phyloP scores from a whole-genome alignment of 2,113 vertebrate genomes.

The Hypocryptadius cinnamomeus region DNA sequence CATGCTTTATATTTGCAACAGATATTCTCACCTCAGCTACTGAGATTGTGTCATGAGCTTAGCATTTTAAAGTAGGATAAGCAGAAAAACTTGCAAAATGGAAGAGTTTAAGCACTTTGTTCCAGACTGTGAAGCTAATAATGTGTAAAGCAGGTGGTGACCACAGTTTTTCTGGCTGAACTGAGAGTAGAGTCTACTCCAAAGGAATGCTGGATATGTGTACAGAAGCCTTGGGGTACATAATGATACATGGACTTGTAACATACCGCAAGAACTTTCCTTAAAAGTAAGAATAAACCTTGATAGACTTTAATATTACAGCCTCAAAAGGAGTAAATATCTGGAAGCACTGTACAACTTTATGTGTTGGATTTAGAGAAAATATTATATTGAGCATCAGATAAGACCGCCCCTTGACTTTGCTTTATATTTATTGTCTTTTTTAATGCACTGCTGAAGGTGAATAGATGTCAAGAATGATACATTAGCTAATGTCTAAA shows the following conservation, averaged over 20 bases:
- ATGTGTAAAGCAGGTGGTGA: not conserved
- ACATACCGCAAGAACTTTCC: not conserved
- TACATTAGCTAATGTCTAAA: constrained; percentile 45
- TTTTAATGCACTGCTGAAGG: constrained; percentile 19
- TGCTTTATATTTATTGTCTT: not conserved
- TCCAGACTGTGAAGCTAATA: not conserved
- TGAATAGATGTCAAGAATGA: constrained; percentile 53
- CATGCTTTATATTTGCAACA: not conserved
- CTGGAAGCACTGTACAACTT: not conserved
- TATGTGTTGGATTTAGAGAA: not conserved
- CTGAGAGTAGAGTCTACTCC: not conserved
- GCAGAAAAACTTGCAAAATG: not conserved
- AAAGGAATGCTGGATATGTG: not conserved
- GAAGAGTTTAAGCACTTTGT: not conserved
- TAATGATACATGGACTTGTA: not conserved
- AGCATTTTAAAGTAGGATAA: not conserved
- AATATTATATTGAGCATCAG: not conserved
- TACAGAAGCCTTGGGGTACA: not conserved
- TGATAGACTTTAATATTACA: not conserved
- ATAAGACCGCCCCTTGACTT: not conserved
- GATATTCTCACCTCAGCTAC: not conserved
- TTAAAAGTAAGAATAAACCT: not conserved
- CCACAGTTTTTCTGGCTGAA: not conserved
- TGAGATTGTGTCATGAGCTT: not conserved
- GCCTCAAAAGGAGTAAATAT: not conserved